phyloP scores from a whole-genome alignment of 2,797 vertebrate species.

The Eulemur albifrons region DNA sequence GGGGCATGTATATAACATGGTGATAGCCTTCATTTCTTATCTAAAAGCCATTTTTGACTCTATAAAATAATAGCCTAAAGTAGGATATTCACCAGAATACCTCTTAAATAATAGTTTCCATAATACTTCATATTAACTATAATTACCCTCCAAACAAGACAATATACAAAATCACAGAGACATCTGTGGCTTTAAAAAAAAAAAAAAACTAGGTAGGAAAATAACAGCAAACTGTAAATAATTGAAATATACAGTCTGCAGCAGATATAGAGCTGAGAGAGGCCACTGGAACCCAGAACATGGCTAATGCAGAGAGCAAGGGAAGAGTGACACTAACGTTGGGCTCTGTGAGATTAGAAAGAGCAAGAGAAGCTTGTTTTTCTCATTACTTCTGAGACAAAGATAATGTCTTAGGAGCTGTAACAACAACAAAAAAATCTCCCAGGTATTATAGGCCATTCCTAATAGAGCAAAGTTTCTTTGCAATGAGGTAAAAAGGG shows the following conservation, averaged over 20 bases:
- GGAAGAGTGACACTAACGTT: neutral
- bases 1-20: neutral
- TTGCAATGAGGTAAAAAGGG: neutral
- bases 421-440: neutral
- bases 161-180: neutral
- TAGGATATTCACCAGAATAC: neutral
- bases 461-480: neutral
- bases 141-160: neutral
- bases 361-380: neutral
- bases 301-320: neutral
- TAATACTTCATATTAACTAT: neutral
- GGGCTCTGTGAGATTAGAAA: neutral
- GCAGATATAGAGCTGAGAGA: neutral
- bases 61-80: neutral
- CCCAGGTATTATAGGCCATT: neutral
- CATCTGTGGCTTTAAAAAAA: neutral
- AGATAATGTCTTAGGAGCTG: neutral
- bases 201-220: neutral
- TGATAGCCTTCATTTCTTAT: neutral
- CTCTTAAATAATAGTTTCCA: conserved; percentile 1
- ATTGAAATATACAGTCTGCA: neutral
- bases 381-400: neutral
- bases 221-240: neutral
- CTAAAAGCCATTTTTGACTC: neutral
- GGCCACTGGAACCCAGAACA: neutral